Conservation (phyloP, 2,888 invertebrate genomes). For the Dryocosmus kuriphilus region DNA sequence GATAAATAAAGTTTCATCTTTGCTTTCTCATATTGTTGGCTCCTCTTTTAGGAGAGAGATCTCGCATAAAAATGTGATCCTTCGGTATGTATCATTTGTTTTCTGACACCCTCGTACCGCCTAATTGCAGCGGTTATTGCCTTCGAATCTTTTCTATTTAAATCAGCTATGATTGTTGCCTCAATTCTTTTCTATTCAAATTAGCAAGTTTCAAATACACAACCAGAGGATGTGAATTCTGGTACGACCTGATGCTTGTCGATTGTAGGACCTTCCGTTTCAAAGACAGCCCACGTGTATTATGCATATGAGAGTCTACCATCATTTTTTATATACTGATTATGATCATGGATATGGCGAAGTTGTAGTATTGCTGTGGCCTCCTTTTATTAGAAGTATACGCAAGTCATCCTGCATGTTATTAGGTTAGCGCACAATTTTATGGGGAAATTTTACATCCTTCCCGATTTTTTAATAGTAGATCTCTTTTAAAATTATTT, state of each 20-base stretch:
- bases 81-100: conserved; percentile 3
- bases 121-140: conserved; percentile 32
- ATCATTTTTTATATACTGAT: conserved; percentile 25
- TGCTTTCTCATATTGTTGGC: not conserved
- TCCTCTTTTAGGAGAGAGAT: conserved; percentile 20
- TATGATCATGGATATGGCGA: not conserved
- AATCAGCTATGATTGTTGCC: conserved; percentile 32
- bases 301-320: conserved; percentile 15
- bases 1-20: conserved; percentile 8
- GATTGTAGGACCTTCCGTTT: conserved; percentile 32
- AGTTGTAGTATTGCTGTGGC: not conserved
- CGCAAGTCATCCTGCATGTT: not conserved
- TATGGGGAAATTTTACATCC: not conserved
- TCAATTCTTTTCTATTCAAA: conserved; percentile 40
- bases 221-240: conserved; percentile 33
- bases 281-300: conserved; percentile 21
- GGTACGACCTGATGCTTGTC: conserved; percentile 40
- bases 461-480: not conserved
- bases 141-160: conserved; percentile 34
- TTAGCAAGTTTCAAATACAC: conserved; percentile 36
- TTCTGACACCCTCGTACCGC: conserved; percentile 27
- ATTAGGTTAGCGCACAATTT: not conserved
- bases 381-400: conserved; percentile 8
- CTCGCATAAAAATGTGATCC: not conserved
- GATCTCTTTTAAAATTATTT: not conserved